Conservation (phyloP, 2,113 vertebrate genomes). For the Strigops habroptila region DNA sequence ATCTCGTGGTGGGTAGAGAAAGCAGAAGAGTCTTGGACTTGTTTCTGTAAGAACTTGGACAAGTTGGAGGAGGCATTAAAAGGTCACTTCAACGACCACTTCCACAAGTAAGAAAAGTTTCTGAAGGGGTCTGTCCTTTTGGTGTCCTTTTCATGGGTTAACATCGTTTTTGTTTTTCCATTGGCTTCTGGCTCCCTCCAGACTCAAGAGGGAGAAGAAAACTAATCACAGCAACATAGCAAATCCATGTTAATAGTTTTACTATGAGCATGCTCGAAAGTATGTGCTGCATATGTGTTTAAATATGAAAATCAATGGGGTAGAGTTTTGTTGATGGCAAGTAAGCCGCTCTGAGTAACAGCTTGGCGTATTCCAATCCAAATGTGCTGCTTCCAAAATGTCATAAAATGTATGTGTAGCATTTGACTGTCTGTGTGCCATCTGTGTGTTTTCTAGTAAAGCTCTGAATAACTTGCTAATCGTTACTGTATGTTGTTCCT, state of each 20-base stretch:
- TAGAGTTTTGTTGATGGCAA: neutral
- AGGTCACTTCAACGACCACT: neutral
- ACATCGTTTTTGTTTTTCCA: neutral
- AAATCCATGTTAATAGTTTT: conserved; percentile 80
- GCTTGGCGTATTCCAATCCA: conserved; percentile 18
- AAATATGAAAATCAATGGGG: neutral
- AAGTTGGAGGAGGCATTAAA: neutral
- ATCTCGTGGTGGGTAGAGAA: neutral
- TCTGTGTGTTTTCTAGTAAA: conserved; percentile 59
- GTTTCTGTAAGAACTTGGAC: neutral
- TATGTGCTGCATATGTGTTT: neutral
- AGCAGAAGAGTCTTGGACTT: neutral
- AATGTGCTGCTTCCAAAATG: conserved; percentile 77
- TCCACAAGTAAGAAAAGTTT: neutral
- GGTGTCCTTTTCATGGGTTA: neutral
- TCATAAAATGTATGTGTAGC: conserved; percentile 36
- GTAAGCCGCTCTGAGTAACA: conserved; percentile 19
- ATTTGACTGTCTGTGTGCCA: conserved; percentile 51
- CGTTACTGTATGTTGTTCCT: conserved; percentile 38
- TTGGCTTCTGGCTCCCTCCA: neutral
- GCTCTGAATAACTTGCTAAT: conserved; percentile 10
- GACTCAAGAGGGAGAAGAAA: neutral
- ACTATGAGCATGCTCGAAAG: conserved; percentile 21
- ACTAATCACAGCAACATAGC: conserved; percentile 51
- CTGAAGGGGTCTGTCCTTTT: neutral